These are phyloP conservation scores for Molossus alvarezi DNA, from an alignment of 2,797 vertebrate genomes.

Conservation along the genomic window DNA sequence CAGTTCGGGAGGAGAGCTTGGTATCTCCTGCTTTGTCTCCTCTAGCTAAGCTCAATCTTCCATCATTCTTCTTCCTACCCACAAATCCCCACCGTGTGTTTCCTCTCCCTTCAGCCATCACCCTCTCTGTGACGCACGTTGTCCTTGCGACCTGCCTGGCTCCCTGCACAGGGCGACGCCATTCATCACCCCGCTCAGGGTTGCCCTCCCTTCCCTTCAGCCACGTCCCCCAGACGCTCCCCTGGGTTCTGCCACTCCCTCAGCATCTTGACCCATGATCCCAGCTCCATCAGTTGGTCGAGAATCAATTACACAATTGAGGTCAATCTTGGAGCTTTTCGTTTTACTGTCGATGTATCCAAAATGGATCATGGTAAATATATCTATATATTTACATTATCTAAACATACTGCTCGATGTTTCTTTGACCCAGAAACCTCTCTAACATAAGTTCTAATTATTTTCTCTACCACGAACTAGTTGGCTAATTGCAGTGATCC, in stretches of 20 bases:
- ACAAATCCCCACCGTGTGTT: not conserved
- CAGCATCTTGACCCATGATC: not conserved
- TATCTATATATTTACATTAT: not conserved
- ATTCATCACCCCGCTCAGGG: not conserved
- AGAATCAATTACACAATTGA: slow-evolving; percentile 31
- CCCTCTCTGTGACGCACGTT: not conserved
- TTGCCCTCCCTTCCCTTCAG: slow-evolving; percentile 2
- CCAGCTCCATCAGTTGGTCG: not conserved
- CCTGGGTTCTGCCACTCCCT: not conserved
- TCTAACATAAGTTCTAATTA: slow-evolving; percentile 11
- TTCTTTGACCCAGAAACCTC: slow-evolving; percentile 13
- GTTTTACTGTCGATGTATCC: not conserved
- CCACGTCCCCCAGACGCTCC: not conserved
- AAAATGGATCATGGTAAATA: not conserved
- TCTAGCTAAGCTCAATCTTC: slow-evolving; percentile 31
- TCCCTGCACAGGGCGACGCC: not conserved
- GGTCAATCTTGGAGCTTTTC: not conserved
- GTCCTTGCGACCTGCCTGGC: not conserved
- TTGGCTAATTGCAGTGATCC: not conserved
- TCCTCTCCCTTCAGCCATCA: not conserved
- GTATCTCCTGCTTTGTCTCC: not conserved
- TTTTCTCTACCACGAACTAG: not conserved
- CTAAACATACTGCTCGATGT: not conserved
- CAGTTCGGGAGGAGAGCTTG: not conserved
- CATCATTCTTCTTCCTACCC: not conserved